phyloP scores from a whole-genome alignment of 2,797 vertebrate genomes.

The Morus bassanus region DNA sequence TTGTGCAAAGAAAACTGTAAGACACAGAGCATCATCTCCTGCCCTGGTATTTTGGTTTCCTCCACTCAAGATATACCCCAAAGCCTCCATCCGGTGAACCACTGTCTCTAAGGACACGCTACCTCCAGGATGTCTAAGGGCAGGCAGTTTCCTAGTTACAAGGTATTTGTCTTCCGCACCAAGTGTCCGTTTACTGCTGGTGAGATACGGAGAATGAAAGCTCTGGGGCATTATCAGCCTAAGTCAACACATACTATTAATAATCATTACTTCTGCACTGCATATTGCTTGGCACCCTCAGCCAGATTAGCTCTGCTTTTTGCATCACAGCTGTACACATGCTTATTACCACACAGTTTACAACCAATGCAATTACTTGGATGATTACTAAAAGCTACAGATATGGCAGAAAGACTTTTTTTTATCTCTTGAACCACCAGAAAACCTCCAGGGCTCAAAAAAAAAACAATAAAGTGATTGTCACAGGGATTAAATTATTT shows the following conservation, averaged over 20 bases:
- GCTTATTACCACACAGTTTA: not conserved
- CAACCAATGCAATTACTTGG: conserved; percentile 5
- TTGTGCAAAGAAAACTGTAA: not conserved
- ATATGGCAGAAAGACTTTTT: not conserved
- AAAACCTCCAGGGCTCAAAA: not conserved
- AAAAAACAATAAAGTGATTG: not conserved
- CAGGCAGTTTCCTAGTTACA: conserved; percentile 1
- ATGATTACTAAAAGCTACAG: conserved; percentile 1
- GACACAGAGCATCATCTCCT: not conserved
- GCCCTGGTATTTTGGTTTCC: not conserved
- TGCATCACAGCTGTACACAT: not conserved
- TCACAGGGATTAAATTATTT: not conserved
- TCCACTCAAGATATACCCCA: not conserved
- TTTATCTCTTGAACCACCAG: not conserved
- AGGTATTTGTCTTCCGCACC: not conserved
- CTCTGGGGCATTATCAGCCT: conserved; percentile 12
- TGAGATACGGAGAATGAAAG: not conserved
- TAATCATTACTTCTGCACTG: conserved; percentile 9
- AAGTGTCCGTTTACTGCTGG: not conserved
- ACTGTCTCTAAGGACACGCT: not conserved
- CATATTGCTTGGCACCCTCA: not conserved
- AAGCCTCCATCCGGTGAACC: not conserved
- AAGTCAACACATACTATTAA: conserved; percentile 21
- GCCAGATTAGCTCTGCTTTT: not conserved
- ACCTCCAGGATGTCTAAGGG: not conserved